Base-by-base conservation (phyloP, 2,888 invertebrate genomes). In the Meliscaeva auricollis region DNA sequence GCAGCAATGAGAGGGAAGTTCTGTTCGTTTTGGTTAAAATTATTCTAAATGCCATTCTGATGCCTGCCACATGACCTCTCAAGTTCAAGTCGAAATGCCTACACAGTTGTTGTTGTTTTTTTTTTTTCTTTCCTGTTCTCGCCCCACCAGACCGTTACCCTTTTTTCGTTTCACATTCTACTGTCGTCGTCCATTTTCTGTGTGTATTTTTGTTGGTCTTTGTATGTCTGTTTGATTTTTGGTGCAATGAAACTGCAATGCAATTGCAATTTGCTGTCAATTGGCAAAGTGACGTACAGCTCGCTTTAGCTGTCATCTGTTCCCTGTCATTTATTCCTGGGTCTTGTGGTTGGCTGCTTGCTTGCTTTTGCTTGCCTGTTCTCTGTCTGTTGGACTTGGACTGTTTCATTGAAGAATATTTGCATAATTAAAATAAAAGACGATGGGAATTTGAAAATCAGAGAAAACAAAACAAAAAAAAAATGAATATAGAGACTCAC, bases 241-340 rank as follows among this genome's bases (percentile, higher is more conserved):
- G 82, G 72, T 82, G 77, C 82, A 81, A 52, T 64, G 58, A 46
- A 76, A 76, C 81, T 81, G 81, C 81, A 82, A 52, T 76, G 81
- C 70, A 82, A 81, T 64, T 82, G 81, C 76, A 70, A 56, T 64
- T 75, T 70, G 70, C 77, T 76, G 76, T 81, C 81, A 66, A 76
- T 76, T 81, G 81, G 64, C 76, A 32, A 30, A 32, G 20, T 30
- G 62, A 30, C 52, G 50, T 48, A 35, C 15, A 54, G 15, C 56
- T 56, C 15, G 41, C 46, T 66, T 64, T 30, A 46, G 44, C 44
- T 56, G 30, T 48, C 46, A 60, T 62, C 17, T 22, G 38, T 77
- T 30, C 41, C 2, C 48, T 41, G 20, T 22, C 62, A 58, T 15
- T 17, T 38, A 15, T 35, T 35, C 20, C 7, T 38, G 17, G 5